These are phyloP conservation scores for Antechinus stuartii DNA, from an alignment of 2,113 vertebrate species.

Conservation along the genomic window DNA sequence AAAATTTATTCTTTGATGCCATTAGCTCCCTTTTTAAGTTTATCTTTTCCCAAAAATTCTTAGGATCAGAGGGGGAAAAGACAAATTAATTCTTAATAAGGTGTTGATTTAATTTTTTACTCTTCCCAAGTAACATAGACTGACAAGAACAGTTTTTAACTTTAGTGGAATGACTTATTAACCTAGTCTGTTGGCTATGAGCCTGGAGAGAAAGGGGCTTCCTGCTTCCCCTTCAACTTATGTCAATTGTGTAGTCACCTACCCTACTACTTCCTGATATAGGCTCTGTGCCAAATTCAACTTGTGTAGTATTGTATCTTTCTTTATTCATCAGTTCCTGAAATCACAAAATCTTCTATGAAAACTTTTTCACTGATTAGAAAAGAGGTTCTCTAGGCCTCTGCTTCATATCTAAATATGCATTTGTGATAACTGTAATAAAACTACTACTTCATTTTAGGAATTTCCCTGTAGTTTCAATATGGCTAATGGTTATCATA, in stretches of 20 bases:
- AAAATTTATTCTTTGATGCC: too few relatives aligned
- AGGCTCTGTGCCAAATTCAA: not conserved
- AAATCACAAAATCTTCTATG: not conserved
- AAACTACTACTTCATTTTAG: not conserved
- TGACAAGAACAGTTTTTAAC: not conserved
- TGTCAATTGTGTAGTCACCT: not conserved
- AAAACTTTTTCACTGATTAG: not conserved
- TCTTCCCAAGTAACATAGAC: not conserved
- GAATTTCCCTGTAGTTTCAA: not conserved
- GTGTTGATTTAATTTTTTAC: not conserved
- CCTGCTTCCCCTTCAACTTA: not conserved
- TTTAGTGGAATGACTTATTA: not conserved
- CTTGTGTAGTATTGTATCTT: not conserved
- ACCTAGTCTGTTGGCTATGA: not conserved
- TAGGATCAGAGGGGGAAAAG: not conserved
- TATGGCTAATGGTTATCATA: not conserved
- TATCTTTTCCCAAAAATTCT: not conserved
- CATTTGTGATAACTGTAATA: not conserved
- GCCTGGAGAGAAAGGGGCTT: not conserved
- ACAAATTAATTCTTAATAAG: not conserved
- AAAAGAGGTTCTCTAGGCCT: not conserved
- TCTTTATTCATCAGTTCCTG: not conserved
- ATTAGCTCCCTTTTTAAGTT: not conserved
- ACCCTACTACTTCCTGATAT: not conserved
- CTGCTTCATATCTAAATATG: not conserved